Conservation (phyloP, 2,888 invertebrate genomes). For the Taphrorychus bicolor region DNA sequence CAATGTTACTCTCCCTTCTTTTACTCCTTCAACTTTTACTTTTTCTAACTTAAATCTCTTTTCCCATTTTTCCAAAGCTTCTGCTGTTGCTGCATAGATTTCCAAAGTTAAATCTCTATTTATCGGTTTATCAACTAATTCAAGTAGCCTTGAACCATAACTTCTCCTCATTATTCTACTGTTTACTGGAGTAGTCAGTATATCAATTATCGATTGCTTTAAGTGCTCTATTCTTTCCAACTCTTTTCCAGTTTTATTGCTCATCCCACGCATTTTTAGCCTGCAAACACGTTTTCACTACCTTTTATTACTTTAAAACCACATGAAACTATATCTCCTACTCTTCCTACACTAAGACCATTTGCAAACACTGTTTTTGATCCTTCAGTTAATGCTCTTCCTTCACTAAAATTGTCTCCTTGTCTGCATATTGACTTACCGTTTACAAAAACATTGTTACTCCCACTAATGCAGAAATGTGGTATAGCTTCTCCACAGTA, state of each 20-base stretch:
- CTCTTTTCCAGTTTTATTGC: neutral
- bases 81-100: neutral
- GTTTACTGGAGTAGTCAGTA: neutral
- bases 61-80: neutral
- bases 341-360: neutral
- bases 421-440: neutral
- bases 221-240: neutral
- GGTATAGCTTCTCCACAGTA: neutral
- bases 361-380: slow-evolving; percentile 3
- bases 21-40: neutral
- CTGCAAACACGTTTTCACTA: neutral
- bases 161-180: neutral
- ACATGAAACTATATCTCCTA: neutral
- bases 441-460: slow-evolving; percentile 1
- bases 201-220: slow-evolving; percentile 4
- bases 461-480: slow-evolving; percentile 2
- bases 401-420: neutral
- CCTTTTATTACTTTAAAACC: neutral
- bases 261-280: neutral
- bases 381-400: neutral
- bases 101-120: neutral
- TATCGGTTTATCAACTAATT: neutral
- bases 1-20: neutral
- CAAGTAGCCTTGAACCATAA: neutral
- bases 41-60: neutral